A percentile compares a stretch with the other conserved stretches of the same genome.
phyloP scores from a whole-genome alignment of 2,113 vertebrate genomes.

The Mormyrus lacerda region DNA sequence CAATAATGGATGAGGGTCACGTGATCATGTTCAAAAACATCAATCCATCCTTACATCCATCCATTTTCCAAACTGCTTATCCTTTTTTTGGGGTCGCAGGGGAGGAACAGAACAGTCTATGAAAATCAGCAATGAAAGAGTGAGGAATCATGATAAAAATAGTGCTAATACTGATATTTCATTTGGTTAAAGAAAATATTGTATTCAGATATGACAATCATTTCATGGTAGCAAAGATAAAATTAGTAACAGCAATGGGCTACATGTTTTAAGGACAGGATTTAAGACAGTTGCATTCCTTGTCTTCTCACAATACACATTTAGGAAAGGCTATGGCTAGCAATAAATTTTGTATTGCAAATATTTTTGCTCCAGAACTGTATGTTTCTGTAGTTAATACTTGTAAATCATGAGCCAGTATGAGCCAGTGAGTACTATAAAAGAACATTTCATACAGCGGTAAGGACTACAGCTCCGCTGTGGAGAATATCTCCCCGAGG shows the following conservation, averaged over 20 bases:
- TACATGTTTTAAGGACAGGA: neutral
- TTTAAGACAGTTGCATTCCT: neutral
- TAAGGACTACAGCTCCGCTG: neutral
- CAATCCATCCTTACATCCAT: too few species aligned
- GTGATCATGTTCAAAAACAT: neutral
- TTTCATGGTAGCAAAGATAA: neutral
- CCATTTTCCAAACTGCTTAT: too few species aligned
- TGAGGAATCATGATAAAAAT: neutral
- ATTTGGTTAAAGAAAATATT: neutral
- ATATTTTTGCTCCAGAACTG: neutral
- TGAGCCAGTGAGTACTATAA: neutral
- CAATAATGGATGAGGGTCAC: neutral
- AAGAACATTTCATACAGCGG: neutral
- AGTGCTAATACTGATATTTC: neutral
- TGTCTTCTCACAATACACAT: neutral
- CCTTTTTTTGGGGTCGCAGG: too few species aligned
- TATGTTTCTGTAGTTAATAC: neutral
- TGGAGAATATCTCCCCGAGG: conserved; percentile 34
- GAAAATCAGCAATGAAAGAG: neutral
- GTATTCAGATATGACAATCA: neutral
- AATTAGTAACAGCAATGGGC: neutral
- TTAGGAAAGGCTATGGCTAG: neutral
- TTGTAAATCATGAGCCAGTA: neutral
- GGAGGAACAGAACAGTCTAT: neutral
- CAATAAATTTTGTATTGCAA: neutral